Percentiles rank a stretch among this genome's conserved stretches.
Conservation (phyloP, 2,113 vertebrate species). For the Saccopteryx bilineata region DNA sequence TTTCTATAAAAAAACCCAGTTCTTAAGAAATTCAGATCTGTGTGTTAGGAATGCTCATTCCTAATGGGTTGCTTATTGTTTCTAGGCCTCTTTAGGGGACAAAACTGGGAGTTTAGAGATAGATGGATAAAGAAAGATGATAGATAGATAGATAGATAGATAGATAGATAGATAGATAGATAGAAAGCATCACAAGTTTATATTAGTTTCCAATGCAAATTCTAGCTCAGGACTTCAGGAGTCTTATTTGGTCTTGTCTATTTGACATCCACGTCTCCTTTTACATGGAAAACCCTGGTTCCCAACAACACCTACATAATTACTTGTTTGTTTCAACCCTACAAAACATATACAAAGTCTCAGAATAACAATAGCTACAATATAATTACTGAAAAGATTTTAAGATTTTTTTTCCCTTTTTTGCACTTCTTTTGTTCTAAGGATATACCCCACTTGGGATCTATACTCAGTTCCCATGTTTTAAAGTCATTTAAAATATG, state of each 20-base stretch:
- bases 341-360: not conserved
- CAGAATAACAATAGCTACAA: not conserved
- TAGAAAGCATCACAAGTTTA: not conserved
- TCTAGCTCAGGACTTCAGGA: not conserved
- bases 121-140: not conserved
- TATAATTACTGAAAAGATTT: constrained; percentile 4
- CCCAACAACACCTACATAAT: not conserved
- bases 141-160: not conserved
- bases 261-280: not conserved
- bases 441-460: not conserved
- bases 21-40: not conserved
- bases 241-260: not conserved
- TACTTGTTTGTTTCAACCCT: not conserved
- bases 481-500: constrained; percentile 35
- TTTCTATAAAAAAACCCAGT: not conserved
- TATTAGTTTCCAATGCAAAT: not conserved
- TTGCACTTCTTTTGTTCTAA: not conserved
- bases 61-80: not conserved
- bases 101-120: not conserved
- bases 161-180: not conserved
- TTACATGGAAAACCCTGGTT: not conserved
- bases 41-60: not conserved
- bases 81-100: not conserved
- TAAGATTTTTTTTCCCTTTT: not conserved
- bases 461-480: not conserved